These are phyloP conservation scores for Callorhinus ursinus DNA, from an alignment of 2,113 vertebrate species.

Conservation along the genomic window DNA sequence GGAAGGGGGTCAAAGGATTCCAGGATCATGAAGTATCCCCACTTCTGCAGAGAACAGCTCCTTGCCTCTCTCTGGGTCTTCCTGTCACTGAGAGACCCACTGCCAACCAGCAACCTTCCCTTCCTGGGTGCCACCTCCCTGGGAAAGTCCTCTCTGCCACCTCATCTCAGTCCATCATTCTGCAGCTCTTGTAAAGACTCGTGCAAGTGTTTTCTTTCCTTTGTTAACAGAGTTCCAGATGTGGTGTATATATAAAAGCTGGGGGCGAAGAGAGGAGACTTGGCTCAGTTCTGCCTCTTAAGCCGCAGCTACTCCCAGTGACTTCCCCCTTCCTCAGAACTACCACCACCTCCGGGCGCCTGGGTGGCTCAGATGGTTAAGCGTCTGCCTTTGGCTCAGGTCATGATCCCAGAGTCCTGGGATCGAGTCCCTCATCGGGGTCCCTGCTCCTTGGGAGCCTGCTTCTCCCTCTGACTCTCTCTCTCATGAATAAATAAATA, in stretches of 20 bases:
- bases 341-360: not conserved
- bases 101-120: too few species aligned
- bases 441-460: too few species aligned
- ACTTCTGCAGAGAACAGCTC: not conserved
- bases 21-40: not conserved
- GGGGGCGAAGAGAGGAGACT: not conserved
- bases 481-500: too few species aligned
- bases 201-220: not conserved
- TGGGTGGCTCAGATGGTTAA: too few species aligned
- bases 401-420: too few species aligned
- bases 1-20: not conserved
- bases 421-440: too few species aligned
- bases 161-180: not conserved
- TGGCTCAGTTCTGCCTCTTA: not conserved
- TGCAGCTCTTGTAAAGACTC: not conserved
- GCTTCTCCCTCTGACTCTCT: too few species aligned
- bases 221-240: not conserved
- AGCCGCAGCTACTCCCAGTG: not conserved
- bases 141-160: not conserved
- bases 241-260: not conserved
- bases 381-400: too few species aligned
- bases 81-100: not conserved
- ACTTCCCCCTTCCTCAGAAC: not conserved
- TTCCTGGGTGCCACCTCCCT: rapidly evolving
- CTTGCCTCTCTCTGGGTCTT: not conserved